Percentiles rank a stretch among this genome's conserved stretches.
These are phyloP conservation scores for Spheniscus mendiculus DNA, from an alignment of 2,113 vertebrate genomes.

Conservation along the genomic window DNA sequence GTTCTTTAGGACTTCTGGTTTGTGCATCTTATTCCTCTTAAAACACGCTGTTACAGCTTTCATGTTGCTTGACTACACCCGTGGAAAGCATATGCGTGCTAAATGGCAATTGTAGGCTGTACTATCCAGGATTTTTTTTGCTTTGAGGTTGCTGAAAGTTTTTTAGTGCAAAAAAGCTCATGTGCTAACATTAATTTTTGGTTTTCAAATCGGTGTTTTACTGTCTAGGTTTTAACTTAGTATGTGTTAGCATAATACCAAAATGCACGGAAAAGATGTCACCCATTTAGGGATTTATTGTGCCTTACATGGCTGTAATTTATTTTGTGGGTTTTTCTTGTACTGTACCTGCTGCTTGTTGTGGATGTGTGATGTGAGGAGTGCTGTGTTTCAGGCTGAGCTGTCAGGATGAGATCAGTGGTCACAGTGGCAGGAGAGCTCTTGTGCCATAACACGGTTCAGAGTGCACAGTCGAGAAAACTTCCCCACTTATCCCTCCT, in stretches of 20 bases:
- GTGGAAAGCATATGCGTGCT: not conserved
- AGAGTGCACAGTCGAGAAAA: not conserved
- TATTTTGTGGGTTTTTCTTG: not conserved
- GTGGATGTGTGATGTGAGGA: not conserved
- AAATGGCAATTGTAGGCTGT: not conserved
- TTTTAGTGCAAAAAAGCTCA: not conserved
- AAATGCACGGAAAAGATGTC: not conserved
- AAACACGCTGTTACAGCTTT: not conserved
- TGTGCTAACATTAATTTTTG: not conserved
- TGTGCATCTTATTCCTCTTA: not conserved
- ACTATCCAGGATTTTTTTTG: not conserved
- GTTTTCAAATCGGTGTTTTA: not conserved
- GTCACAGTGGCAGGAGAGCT: not conserved
- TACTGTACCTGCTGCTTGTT: not conserved
- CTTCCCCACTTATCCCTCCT: not conserved
- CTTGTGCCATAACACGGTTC: rapidly evolving
- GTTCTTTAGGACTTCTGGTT: not conserved
- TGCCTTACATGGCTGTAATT: not conserved
- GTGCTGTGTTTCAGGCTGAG: not conserved
- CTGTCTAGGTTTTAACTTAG: not conserved
- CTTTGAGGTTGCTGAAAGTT: not conserved
- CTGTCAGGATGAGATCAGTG: not conserved
- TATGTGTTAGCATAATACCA: not conserved
- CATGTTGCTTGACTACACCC: not conserved
- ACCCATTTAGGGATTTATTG: not conserved